Evolutionary conservation across 1,140 invertebrate genomes (phyloP), one percentile per base, ranked within the genome.

Genomic region (Ladona fulva): DNA sequence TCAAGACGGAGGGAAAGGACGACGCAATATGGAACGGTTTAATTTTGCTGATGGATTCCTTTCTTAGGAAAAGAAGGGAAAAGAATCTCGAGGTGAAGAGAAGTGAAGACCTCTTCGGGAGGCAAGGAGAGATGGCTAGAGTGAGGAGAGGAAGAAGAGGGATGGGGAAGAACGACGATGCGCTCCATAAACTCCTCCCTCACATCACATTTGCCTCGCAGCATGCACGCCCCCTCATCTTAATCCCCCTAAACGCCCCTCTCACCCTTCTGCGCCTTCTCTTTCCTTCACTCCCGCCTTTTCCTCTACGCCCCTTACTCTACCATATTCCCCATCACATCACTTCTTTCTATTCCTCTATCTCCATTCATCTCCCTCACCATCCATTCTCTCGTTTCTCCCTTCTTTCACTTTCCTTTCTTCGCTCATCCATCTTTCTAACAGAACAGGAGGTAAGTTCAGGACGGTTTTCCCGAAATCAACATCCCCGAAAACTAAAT

Each of bases 181-280:
- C 52, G 14, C n/a, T 66, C 52, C 52, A 66, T 66, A 66, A 66
- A 66, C 52, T 66, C 52, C 52, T 66, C 52, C 52, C 52, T 66
- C 52, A 66, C 52, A 22, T 66, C 52, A 66, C 52, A 66, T 66
- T 66, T 22, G 52, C 52, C 52, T 66, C n/a, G 14, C 52, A 22
- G 52, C n/a, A 16, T 12, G 14, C 52, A 66, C 52, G 16, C 16
- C 52, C 52, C n/a, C 52, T 22, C 52, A 66, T 19, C 52, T 66
- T 66, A 37, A 37, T 37, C 29, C 29, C 52, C n/a, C 52, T 66
- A 12, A 37, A 37, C 29, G 29, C 29, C 52, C 52, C 52, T 66
- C 12, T 19, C 44, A 11, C 10, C 44, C 44, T 66, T 22, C 52
- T 22, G 1, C 52, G 5, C 44, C 44, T 11, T 10, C 44, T 52